Evolutionary conservation across 2,888 invertebrate genomes (phyloP), one percentile per base, ranked within the genome.

Genomic region (Odontomyia ornata): DNA sequence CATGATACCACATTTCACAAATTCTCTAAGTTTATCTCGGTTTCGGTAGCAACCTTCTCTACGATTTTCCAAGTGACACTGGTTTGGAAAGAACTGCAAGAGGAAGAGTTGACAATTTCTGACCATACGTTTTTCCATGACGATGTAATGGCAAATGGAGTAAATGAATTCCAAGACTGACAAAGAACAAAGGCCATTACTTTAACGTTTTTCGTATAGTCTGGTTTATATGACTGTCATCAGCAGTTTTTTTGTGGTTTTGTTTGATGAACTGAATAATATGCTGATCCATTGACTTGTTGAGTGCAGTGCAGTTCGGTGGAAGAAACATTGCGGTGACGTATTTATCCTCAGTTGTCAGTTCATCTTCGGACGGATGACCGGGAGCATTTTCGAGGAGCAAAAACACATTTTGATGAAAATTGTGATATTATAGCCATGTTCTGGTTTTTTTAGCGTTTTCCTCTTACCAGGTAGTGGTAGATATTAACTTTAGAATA

Each of bases 301-400:
- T 56, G 18, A 56, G 56, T 13, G 56, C 56, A 56, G 56, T 56
- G 56, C 56, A 56, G 56, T 56, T 56, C n/a, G 56, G 56, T 56
- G 56, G 56, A 56, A 56, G 18, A n/a, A n/a, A n/a, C 5, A 56
- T 56, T 18, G 56, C 56, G 13, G 21, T 60, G 60, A 60, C 23
- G 60, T 7, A 23, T 60, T 60, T 60, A 60, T 60, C 60, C 21
- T 60, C 60, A n/a, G 60, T 60, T 60, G 60, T 60, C 21, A 60
- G 25, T 60, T 60, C 60, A 23, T 21, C 25, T 60, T 60, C 60
- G 23, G 60, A 23, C 60, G 23, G 60, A 64, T 64, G 64, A 64
- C 28, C 36, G 30, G 64, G 64, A n/a, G 7, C n/a, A 18, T 64
- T 64, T 15, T 64, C 64, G 18, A 23, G 60, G 23, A 23, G 25